phyloP scores from a whole-genome alignment of 2,113 vertebrate genomes.

The Rhinolophus sinicus region DNA sequence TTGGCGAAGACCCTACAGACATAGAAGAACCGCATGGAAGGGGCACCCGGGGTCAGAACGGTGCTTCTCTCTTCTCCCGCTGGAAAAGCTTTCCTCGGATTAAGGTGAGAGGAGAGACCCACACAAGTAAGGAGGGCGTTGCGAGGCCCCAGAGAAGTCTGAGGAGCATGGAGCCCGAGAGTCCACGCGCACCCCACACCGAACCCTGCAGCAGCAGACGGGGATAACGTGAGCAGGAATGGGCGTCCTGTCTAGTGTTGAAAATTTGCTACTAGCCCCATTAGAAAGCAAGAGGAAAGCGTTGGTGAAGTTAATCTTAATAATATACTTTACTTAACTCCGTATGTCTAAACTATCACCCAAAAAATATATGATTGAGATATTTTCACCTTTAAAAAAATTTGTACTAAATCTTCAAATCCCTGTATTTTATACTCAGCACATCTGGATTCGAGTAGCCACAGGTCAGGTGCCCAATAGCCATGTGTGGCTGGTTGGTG shows the following conservation, averaged over 20 bases:
- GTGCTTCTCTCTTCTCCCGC: not conserved
- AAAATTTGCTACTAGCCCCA: not conserved
- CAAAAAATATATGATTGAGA: not conserved
- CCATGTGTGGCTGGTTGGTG: fast-evolving
- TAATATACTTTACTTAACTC: not conserved
- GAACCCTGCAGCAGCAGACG: not conserved
- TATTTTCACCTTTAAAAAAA: not conserved
- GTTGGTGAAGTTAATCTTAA: not conserved
- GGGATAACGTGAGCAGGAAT: not conserved
- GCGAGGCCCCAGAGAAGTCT: not conserved
- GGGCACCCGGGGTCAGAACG: fast-evolving
- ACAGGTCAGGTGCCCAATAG: not conserved
- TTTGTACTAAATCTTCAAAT: not conserved
- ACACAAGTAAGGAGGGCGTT: fast-evolving
- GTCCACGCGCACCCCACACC: fast-evolving
- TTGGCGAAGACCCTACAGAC: too few species aligned
- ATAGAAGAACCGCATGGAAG: fast-evolving
- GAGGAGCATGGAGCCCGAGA: fast-evolving
- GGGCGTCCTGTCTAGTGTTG: too few species aligned
- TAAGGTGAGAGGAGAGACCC: too few species aligned
- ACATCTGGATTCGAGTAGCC: too few species aligned
- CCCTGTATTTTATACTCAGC: not conserved
- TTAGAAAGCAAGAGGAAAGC: not conserved
- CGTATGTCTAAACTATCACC: not conserved
- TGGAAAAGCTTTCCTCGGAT: not conserved